Percentiles rank a stretch among this genome's conserved stretches.
These are phyloP conservation scores for Triplophysa dalaica DNA, from an alignment of 2,113 vertebrate genomes.

Conservation along the genomic window DNA sequence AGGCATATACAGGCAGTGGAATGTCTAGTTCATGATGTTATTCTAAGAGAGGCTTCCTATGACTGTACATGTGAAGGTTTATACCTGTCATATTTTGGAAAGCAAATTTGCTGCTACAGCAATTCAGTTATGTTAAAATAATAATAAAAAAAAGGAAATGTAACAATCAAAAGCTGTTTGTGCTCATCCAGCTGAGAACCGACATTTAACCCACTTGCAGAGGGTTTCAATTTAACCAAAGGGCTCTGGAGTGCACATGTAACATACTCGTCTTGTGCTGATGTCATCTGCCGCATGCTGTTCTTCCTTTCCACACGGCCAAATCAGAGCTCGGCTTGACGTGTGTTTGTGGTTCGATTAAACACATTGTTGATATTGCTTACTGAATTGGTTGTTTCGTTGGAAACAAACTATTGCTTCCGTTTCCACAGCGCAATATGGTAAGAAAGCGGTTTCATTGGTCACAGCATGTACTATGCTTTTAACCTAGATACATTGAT, in stretches of 20 bases:
- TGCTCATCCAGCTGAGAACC: conserved; percentile 21
- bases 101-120: conserved; percentile 1
- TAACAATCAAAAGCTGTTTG: too few species aligned
- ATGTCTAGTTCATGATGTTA: conserved; percentile 52
- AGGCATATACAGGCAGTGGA: conserved; percentile 11
- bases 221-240: conserved; percentile 12
- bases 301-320: background rate
- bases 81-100: conserved; percentile 4
- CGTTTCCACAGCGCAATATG: background rate
- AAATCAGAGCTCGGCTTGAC: background rate
- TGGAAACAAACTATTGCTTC: background rate
- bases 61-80: conserved; percentile 44
- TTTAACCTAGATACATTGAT: conserved; percentile 14
- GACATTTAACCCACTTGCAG: conserved; percentile 8
- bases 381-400: background rate
- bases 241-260: conserved; percentile 6
- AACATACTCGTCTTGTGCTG: background rate
- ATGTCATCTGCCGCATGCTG: background rate
- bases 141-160: too few species aligned
- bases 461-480: background rate
- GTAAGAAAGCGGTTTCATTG: background rate
- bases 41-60: conserved; percentile 49
- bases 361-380: background rate
- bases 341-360: background rate
- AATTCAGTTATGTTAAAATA: too few species aligned